Conservation (phyloP, 2,888 invertebrate species). For the Eristalis arbustorum region DNA sequence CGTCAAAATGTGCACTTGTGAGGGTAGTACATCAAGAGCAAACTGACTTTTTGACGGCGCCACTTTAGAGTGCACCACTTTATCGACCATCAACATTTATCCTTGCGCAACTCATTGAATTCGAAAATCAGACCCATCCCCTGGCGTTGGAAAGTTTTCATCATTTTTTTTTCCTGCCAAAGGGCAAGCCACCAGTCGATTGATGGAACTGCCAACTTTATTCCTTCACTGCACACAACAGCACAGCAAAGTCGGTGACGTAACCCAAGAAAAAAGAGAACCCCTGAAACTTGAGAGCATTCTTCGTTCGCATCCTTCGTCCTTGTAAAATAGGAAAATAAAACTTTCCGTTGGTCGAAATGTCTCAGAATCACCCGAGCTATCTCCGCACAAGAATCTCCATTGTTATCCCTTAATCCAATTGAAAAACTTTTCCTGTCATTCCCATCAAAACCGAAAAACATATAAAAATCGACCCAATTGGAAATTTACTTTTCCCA, state of each 20-base stretch:
- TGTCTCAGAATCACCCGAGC: neutral
- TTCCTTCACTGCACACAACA: neutral
- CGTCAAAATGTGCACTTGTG: no score
- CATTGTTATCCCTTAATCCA: conserved; percentile 51
- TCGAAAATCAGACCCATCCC: neutral
- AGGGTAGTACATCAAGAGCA: no score
- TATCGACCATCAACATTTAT: no score
- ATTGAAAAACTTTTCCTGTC: conserved; percentile 47
- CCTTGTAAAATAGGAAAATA: neutral
- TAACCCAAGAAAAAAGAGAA: neutral
- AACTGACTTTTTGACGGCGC: no score
- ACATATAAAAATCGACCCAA: conserved; percentile 55
- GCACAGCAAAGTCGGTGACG: neutral
- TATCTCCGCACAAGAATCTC: conserved; percentile 16
- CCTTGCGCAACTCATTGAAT: neutral
- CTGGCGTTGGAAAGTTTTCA: neutral
- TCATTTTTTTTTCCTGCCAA: neutral
- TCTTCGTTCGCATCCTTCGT: neutral
- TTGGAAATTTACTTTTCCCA: neutral
- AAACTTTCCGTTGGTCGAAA: neutral
- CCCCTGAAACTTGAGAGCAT: neutral
- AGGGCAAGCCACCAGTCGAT: neutral
- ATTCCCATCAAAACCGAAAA: conserved; percentile 12
- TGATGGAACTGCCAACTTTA: neutral
- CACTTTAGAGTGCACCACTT: no score